Percentiles rank a stretch among this genome's conserved stretches.
These are phyloP conservation scores for Nycticorax nycticorax DNA, from an alignment of 2,113 vertebrate species.

Conservation along the genomic window DNA sequence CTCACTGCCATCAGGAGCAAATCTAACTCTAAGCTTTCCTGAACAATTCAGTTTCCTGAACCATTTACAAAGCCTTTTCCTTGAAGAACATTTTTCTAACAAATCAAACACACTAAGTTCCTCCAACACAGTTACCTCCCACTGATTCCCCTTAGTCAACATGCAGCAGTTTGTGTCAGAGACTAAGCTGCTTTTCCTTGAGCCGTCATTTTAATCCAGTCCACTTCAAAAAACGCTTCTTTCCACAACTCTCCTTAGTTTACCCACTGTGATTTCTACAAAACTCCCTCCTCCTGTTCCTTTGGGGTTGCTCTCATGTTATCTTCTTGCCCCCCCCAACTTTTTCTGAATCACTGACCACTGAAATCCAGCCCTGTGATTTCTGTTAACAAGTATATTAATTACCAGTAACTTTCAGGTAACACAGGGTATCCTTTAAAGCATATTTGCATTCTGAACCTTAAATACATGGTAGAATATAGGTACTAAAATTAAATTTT, in stretches of 20 bases:
- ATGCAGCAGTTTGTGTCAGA: neutral
- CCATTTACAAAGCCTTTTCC: neutral
- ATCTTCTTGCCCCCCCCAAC: neutral
- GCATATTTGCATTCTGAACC: neutral
- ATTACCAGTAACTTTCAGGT: neutral
- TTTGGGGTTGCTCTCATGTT: neutral
- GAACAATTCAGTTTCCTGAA: slow-evolving; percentile 4
- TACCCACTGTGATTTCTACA: neutral
- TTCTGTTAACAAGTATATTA: neutral
- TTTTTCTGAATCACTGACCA: neutral
- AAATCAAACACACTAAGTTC: neutral
- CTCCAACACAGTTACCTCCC: neutral
- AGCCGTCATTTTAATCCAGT: neutral
- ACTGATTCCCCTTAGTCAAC: neutral
- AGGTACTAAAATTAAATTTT: neutral
- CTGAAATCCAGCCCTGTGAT: neutral
- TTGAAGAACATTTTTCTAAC: neutral
- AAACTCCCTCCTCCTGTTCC: neutral
- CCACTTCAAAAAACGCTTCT: neutral
- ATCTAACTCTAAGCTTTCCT: neutral
- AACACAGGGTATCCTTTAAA: neutral
- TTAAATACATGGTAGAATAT: neutral
- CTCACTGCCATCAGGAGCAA: neutral
- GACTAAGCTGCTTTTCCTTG: neutral
- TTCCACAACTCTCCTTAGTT: neutral